A percentile compares a stretch with the other conserved stretches of the same genome.
These are phyloP conservation scores for Poeciliopsis retropinna DNA, from an alignment of 2,113 vertebrate genomes.

Conservation along the genomic window DNA sequence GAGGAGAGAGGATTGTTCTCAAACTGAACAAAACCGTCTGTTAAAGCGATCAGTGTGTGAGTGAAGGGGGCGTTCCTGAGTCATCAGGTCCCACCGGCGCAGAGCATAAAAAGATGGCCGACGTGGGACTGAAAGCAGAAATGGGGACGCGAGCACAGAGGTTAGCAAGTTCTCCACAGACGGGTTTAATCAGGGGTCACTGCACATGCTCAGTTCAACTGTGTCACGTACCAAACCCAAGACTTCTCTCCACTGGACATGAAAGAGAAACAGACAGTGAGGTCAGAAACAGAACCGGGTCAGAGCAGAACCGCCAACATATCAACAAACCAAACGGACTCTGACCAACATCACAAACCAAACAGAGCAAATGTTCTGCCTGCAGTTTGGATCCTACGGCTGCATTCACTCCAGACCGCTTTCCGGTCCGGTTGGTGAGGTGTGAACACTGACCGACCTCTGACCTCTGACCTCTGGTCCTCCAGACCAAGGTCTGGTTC, in stretches of 20 bases:
- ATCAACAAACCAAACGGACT: neutral
- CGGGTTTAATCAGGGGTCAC: slow-evolving; percentile 14
- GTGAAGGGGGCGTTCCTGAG: neutral
- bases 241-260: slow-evolving; percentile 93
- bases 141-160: neutral
- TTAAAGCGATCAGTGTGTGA: neutral
- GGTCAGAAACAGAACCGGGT: slow-evolving; percentile 4
- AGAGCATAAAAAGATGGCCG: slow-evolving; percentile 9
- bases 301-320: neutral
- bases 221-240: slow-evolving; percentile 96
- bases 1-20: neutral
- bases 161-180: slow-evolving; percentile 49
- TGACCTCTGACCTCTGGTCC: too few relatives aligned
- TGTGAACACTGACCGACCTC: too few relatives aligned
- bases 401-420: too few relatives aligned
- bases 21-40: neutral
- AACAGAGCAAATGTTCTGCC: neutral
- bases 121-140: neutral
- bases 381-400: too few relatives aligned
- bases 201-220: slow-evolving; percentile 21
- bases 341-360: neutral
- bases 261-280: slow-evolving; percentile 84
- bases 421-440: too few relatives aligned
- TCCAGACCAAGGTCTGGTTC: too few relatives aligned
- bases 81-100: neutral